Evolutionary conservation across 2,888 invertebrate species (phyloP), one percentile per base, ranked within the genome.

Genomic region (Drosophila multiciliata): DNA sequence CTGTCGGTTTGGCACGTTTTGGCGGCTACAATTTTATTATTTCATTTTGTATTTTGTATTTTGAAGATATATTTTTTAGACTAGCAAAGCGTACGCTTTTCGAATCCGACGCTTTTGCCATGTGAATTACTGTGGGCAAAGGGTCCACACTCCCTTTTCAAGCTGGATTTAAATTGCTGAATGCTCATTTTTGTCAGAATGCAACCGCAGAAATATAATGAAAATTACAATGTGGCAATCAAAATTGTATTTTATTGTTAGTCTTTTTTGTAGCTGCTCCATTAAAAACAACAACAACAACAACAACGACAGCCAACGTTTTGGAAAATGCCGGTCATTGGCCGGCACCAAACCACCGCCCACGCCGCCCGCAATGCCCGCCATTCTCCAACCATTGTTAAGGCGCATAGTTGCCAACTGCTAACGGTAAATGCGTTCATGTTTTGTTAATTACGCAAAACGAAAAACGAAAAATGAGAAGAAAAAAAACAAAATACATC

Each of bases 101-200:
- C 57, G 49, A 54, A 66, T 57, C 66, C 61, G 52, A 71, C 69
- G 81, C 69, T 71, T 62, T 66, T 69, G 82, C 74, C 78, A 83
- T 86, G 79, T 83, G 83, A 81, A 83, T 81, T 81, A 69, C 81
- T 58, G 70, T 69, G 72, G 38, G 33, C 50, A 32, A 40, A 60
- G 35, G 33, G 59, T n/a, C 48, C 50, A 36, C 23, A 1, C 20
- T 17, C 20, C 26, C 17, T 11, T 9, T 1, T 12, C 36, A 5
- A 0, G 0, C 49, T 7, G 9, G 29, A 48, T 42, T 36, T 35
- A 17, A 45, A 29, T 26, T n/a, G 52, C 49, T 26, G 49, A 53
- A 49, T 73, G 73, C 59, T 80, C 64, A 69, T 73, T 76, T 80
- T 80, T 80, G 76, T 68, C 40, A 50, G 73, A 70, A 71, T 71